A percentile compares a stretch with the other conserved stretches of the same genome.
Evolutionary conservation across 2,888 invertebrate genomes (phyloP).

Genomic region (Phania funesta): DNA sequence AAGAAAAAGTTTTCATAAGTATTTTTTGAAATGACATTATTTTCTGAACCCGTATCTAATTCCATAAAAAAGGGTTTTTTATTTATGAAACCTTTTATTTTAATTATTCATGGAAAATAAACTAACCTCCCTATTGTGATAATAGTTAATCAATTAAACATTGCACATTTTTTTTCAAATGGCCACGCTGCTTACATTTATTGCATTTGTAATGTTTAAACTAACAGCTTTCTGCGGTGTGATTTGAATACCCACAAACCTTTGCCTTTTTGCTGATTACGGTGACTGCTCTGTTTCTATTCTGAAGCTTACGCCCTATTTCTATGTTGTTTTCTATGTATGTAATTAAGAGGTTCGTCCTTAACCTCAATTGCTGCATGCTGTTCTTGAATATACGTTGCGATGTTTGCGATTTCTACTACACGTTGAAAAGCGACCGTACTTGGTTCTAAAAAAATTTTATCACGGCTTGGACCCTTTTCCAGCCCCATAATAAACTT

Average conservation of each 20-base stretch:
- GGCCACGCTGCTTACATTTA: too few relatives aligned
- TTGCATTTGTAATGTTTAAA: too few relatives aligned
- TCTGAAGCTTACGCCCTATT: background rate
- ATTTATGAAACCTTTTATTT: slow-evolving; percentile 17
- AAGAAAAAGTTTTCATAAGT: background rate
- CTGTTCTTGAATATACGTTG: too few relatives aligned
- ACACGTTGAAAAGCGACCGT: too few relatives aligned
- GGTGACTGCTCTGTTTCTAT: background rate
- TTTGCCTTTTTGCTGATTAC: background rate
- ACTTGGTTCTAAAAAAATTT: background rate
- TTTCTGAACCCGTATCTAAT: slow-evolving; percentile 45
- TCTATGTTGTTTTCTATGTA: background rate
- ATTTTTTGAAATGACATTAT: background rate
- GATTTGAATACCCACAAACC: background rate
- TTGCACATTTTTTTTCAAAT: too few relatives aligned
- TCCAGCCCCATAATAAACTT: background rate
- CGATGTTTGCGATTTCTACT: too few relatives aligned
- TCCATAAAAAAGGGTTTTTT: background rate
- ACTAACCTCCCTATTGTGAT: too few relatives aligned
- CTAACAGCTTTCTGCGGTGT: too few relatives aligned
- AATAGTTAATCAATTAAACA: background rate
- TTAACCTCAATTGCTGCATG: too few relatives aligned
- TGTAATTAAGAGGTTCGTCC: background rate
- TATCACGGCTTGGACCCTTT: background rate
- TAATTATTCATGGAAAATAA: too few relatives aligned